A percentile compares a stretch with the other conserved stretches of the same genome.
Conservation (phyloP, 1,140 invertebrate genomes). For the Pectinophora gossypiella region DNA sequence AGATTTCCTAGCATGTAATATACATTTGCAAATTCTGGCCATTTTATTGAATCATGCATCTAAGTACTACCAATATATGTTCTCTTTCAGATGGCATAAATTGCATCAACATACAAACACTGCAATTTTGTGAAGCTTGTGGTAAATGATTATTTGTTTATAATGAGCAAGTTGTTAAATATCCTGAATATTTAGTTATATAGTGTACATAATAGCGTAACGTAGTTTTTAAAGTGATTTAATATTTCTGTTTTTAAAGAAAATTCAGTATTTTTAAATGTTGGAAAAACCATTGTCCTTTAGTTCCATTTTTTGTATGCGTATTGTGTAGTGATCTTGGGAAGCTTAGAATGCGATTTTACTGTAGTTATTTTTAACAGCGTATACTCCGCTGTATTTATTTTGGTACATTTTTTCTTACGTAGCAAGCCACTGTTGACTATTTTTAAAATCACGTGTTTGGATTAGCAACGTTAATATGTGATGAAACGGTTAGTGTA, state of each 20-base stretch:
- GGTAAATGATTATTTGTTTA: slow-evolving; percentile 35
- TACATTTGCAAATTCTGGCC: not conserved
- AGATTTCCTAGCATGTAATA: not conserved
- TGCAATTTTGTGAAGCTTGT: slow-evolving; percentile 14
- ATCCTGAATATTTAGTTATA: slow-evolving; percentile 57
- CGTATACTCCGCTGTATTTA: slow-evolving; percentile 15
- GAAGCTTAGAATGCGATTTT: slow-evolving; percentile 29
- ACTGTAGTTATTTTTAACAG: slow-evolving; percentile 19
- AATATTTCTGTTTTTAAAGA: slow-evolving; percentile 54
- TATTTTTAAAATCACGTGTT: slow-evolving; percentile 22
- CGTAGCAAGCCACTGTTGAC: slow-evolving; percentile 31
- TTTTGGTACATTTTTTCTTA: slow-evolving; percentile 19
- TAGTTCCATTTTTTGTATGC: slow-evolving; percentile 45
- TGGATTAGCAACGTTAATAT: not conserved
- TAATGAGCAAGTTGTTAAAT: slow-evolving; percentile 61
- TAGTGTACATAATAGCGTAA: slow-evolving; percentile 64
- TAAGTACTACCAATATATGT: slow-evolving; percentile 18
- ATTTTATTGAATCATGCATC: slow-evolving; percentile 12
- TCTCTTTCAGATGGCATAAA: slow-evolving; percentile 33
- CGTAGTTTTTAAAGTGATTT: slow-evolving; percentile 54
- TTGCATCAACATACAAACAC: slow-evolving; percentile 13
- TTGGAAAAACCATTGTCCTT: slow-evolving; percentile 49
- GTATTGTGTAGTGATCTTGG: slow-evolving; percentile 54
- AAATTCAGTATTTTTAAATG: slow-evolving; percentile 64
- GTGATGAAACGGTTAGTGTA: slow-evolving; percentile 1